Conservation (phyloP, 2,113 vertebrate genomes). For the Brachionichthys hirsutus region DNA sequence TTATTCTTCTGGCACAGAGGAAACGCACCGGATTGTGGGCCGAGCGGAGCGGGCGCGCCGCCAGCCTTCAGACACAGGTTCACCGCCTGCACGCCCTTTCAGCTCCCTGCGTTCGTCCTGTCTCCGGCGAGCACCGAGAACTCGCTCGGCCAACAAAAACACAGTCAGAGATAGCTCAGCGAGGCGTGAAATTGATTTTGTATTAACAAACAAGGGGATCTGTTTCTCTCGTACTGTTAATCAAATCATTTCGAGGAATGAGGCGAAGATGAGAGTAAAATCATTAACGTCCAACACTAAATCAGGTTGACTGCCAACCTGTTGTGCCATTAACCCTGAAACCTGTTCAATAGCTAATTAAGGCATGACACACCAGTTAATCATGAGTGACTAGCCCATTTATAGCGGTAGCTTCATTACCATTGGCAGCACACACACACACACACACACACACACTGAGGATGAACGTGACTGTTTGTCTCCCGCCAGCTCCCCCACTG, state of each 20-base stretch:
- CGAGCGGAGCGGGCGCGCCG: conserved; percentile 42
- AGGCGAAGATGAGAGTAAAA: conserved; percentile 89
- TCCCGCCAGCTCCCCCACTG: conserved; percentile 25
- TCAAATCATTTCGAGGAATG: conserved; percentile 95
- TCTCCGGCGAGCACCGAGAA: conserved; percentile 67
- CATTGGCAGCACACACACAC: conserved; percentile 58
- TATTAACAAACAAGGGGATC: conserved; percentile 93
- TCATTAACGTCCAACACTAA: conserved; percentile 90
- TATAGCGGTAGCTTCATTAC: conserved; percentile 79
- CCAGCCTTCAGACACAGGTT: conserved; percentile 59
- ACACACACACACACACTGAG: conserved; percentile 28
- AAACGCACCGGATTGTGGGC: conserved; percentile 49
- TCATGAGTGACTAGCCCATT: conserved; percentile 80
- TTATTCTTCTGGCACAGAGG: conserved; percentile 56
- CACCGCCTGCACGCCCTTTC: conserved; percentile 32
- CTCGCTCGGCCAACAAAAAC: conserved; percentile 75
- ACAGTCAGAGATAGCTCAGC: conserved; percentile 81
- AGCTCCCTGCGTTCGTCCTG: conserved; percentile 50
- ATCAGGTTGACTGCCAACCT: conserved; percentile 88
- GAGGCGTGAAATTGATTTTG: conserved; percentile 99
- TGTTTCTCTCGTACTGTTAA: conserved; percentile 89
- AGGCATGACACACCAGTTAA: conserved; percentile 83
- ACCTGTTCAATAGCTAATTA: conserved; percentile 93
- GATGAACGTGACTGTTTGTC: conserved; percentile 30
- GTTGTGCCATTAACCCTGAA: conserved; percentile 90